Base-by-base conservation (phyloP, 2,797 vertebrate genomes). In the Pogoniulus pusillus region DNA sequence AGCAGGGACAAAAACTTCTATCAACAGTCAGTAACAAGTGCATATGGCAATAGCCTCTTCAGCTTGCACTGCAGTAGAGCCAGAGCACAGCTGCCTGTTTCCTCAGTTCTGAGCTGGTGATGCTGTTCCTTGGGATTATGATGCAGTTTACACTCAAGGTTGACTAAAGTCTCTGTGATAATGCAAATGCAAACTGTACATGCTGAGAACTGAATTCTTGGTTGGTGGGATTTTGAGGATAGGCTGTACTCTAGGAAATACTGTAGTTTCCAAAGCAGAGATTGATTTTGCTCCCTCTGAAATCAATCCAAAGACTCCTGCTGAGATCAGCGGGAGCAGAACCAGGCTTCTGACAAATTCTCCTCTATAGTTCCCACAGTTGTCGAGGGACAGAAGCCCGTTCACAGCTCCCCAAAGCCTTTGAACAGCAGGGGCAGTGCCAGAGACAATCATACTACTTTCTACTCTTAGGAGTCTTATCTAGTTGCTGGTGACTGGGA, bases 221-320 rank as follows among this genome's bases (percentile, higher is more conserved):
- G 24, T 47, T 45, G 49, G 35, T 26, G 82, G 55, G 5, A 32
- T 89, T 83, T 63, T 59, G 81, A 92, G 64, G 77, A 19, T 5
- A 41, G 53, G 47, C 57, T 72, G 51, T 57, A 72, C 72, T 72
- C 26, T 10, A 47, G 76, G 65, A 91, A 89, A 93, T 32, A 32
- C 54, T 59, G 17, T 34, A 30, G 66, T 53, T 92, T 93, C 83
- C 63, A 89, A 87, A 93, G 82, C 39, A 74, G 59, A 47, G 55
- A 78, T 69, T 73, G 92, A 92, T 81, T 89, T 81, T 93, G 32
- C 82, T 95, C 47, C 57, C 39, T 77, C 76, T 75, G 64, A 91
- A 90, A 68, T 82, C 70, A 77, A 68, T 89, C 86, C 82, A 76
- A 41, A 73, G 68, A 57, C 27, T 93, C 82, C 77, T 87, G 68